These are phyloP conservation scores for Chelon labrosus DNA, from an alignment of 2,797 vertebrate species.

Conservation along the genomic window DNA sequence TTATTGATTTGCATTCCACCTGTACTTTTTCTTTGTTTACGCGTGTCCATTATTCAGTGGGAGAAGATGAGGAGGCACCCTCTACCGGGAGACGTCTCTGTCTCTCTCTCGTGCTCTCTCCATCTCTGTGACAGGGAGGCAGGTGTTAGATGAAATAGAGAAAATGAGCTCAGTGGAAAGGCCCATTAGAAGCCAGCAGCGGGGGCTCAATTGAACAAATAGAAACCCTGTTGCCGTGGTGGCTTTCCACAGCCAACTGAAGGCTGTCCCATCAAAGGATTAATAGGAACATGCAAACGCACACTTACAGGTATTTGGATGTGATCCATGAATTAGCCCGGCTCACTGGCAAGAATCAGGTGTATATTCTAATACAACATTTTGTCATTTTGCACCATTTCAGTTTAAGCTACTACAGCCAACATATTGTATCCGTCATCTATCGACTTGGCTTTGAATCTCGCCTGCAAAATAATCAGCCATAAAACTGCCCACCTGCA, in stretches of 20 bases:
- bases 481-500: slow-evolving; percentile 41
- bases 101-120: slow-evolving; percentile 26
- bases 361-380: neutral
- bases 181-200: slow-evolving; percentile 66
- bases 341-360: neutral
- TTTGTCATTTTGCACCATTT: neutral
- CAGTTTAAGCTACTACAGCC: neutral
- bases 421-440: neutral
- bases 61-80: neutral
- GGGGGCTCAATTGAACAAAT: slow-evolving; percentile 66
- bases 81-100: slow-evolving; percentile 7
- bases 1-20: neutral
- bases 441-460: slow-evolving; percentile 7
- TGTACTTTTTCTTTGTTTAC: neutral
- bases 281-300: slow-evolving; percentile 33
- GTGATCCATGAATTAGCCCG: slow-evolving; percentile 2
- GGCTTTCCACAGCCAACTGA: slow-evolving; percentile 33
- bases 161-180: slow-evolving; percentile 70
- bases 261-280: slow-evolving; percentile 45
- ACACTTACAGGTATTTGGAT: neutral
- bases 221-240: slow-evolving; percentile 57
- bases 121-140: slow-evolving; percentile 59
- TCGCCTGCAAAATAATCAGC: slow-evolving; percentile 22
- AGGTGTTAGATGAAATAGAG: slow-evolving; percentile 73
- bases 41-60: slow-evolving; percentile 9